Conservation (phyloP, 2,113 vertebrate species). For the Corythaixoides concolor region DNA sequence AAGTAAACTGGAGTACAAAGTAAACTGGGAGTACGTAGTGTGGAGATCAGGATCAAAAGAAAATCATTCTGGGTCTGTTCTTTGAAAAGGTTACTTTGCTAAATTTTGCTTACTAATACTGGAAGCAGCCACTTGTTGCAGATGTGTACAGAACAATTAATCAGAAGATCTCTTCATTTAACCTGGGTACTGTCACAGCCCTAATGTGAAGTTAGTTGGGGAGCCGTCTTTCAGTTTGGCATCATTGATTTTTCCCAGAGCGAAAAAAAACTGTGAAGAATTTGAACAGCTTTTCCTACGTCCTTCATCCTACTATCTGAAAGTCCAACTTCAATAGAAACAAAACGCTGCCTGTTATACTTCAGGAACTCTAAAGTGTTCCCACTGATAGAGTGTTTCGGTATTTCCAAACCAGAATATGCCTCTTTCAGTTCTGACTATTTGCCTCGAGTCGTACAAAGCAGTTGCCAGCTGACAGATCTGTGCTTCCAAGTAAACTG, state of each 20-base stretch:
- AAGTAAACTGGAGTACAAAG: neutral
- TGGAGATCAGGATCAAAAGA: neutral
- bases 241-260: neutral
- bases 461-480: neutral
- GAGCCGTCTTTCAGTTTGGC: neutral
- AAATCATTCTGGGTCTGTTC: neutral
- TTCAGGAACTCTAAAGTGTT: neutral
- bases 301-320: neutral
- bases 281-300: neutral
- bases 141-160: neutral
- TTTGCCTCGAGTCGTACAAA: neutral
- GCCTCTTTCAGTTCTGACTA: neutral
- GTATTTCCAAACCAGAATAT: neutral
- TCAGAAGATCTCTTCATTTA: neutral
- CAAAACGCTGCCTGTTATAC: neutral
- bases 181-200: neutral
- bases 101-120: neutral
- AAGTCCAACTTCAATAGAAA: neutral
- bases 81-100: neutral
- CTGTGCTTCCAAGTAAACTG: neutral
- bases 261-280: neutral
- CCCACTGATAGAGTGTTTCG: neutral
- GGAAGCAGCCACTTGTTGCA: neutral
- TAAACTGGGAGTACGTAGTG: neutral
- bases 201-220: neutral